phyloP scores from a whole-genome alignment of 92 coral and sea anemone genomes.

The Isaurus tuberculatus region DNA sequence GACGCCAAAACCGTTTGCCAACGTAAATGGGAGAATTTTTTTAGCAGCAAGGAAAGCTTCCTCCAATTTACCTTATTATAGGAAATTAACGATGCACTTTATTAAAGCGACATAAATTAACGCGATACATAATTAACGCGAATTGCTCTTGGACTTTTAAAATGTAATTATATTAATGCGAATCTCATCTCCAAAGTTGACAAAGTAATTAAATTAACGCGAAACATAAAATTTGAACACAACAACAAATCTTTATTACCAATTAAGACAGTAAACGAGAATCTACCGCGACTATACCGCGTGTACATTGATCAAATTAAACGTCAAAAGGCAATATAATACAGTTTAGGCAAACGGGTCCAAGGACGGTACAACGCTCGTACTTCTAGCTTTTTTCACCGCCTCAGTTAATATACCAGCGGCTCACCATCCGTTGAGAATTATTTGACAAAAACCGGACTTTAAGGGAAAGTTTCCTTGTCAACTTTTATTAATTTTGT shows the following conservation, averaged over 20 bases:
- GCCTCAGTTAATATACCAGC: slow-evolving; percentile 25
- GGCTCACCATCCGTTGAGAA: background rate
- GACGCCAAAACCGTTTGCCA: too few species aligned
- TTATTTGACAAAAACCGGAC: too few species aligned
- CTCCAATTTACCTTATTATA: background rate
- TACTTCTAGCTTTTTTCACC: slow-evolving; percentile 24
- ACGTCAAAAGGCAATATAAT: slow-evolving; percentile 45
- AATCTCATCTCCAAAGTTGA: slow-evolving; percentile 52
- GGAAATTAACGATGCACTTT: slow-evolving; percentile 46
- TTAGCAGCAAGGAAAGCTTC: too few species aligned
- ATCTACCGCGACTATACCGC: slow-evolving; percentile 38
- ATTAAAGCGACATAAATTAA: slow-evolving; percentile 55
- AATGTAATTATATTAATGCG: slow-evolving; percentile 55
- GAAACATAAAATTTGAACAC: slow-evolving; percentile 40
- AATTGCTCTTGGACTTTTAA: slow-evolving; percentile 43
- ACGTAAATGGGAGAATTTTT: too few species aligned
- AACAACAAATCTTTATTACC: slow-evolving; percentile 30
- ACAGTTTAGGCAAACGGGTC: slow-evolving; percentile 33
- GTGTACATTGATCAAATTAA: slow-evolving; percentile 37
- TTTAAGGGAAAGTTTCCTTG: too few species aligned
- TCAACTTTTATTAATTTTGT: too few species aligned
- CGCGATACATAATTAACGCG: slow-evolving; percentile 50
- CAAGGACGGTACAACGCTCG: slow-evolving; percentile 1
- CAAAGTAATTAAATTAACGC: slow-evolving; percentile 46
- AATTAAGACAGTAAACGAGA: slow-evolving; percentile 47